These are phyloP conservation scores for honey bee (Apis mellifera) DNA, from an alignment of 1,140 invertebrate species.

Conservation along the genomic window DNA sequence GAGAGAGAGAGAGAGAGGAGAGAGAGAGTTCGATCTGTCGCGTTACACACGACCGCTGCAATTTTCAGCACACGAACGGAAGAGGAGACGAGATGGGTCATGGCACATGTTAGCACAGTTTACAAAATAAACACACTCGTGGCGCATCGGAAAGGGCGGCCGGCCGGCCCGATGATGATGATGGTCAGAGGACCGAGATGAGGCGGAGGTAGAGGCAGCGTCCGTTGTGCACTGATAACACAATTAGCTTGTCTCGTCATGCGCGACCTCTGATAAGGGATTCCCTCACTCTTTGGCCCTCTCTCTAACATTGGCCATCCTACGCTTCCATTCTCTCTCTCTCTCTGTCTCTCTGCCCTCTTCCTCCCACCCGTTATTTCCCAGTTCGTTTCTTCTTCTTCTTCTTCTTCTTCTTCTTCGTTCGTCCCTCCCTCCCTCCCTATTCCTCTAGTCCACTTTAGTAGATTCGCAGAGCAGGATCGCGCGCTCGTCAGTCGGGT, in stretches of 20 bases:
- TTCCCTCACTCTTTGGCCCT: conserved; percentile 49
- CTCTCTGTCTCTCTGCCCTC: neutral
- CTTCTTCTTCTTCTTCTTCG: neutral
- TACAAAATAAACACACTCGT: conserved; percentile 45
- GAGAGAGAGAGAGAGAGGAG: neutral
- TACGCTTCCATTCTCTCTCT: neutral
- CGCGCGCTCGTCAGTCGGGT: conserved; percentile 56
- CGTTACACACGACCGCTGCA: neutral
- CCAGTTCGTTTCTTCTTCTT: neutral
- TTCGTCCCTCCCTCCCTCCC: neutral
- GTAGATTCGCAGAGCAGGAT: conserved; percentile 31
- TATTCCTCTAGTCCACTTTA: conserved; percentile 45
- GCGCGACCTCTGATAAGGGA: conserved; percentile 73
- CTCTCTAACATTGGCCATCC: conserved; percentile 14
- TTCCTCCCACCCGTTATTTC: neutral
- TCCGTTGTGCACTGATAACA: conserved; percentile 70
- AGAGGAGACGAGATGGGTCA: neutral
- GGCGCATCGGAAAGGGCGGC: conserved; percentile 28
- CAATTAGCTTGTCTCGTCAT: conserved; percentile 74
- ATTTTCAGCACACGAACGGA: conserved; percentile 19
- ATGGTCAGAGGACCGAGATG: neutral
- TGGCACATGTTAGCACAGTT: conserved; percentile 46
- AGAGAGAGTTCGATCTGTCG: neutral
- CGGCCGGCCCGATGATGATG: neutral
- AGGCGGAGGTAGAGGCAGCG: conserved; percentile 34